Evolutionary conservation across 1,140 invertebrate genomes (phyloP), one percentile per base, ranked within the genome.

Genomic region (Drosophila willistoni): DNA sequence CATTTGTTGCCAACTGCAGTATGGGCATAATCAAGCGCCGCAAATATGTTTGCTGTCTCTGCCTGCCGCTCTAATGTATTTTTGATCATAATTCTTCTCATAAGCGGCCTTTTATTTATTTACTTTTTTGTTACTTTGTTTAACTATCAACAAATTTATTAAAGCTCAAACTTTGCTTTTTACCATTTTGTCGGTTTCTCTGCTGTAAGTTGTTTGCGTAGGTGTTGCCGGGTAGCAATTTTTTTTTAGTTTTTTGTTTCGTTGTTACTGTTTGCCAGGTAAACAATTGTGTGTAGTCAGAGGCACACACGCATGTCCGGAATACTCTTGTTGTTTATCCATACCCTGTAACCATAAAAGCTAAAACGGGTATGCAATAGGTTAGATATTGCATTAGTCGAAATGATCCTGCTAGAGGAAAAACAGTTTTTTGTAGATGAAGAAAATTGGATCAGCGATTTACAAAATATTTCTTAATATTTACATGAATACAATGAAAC

Each of bases 1-100:
- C 81, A 85, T 77, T 77, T 71, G 67, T 51, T 64, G 72, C 64
- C 73, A 66, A 69, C 54, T 63, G 67, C 57, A 73, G 34, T 10
- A 36, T 10, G 34, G 34, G 9, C 34, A 36, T 36, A 36, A 36
- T 36, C 34, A 12, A 12, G 64, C 54, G 44, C 44, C 44, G 54
- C 34, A 63, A 61, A 71, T 29, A 71, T 67, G 33, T n/a, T 42
- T 36, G 17, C 56, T 34, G 44, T 33, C 41, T 29, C 29, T 29
- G 44, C 60, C 65, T 66, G 66, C 33, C 33, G 39, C 72, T 64
- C 57, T 86, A 87, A 87, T 87, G 80, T 56, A 66, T 73, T 84
- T 89, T 87, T 83, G 80, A 87, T 87, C 83, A 71, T 84, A 89
- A 79, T 83, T 61, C 67, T 65, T 29, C 19, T 39, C 57, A 77